Base-by-base conservation (phyloP, 1,140 invertebrate genomes). In the Leptoteleia sp. region DNA sequence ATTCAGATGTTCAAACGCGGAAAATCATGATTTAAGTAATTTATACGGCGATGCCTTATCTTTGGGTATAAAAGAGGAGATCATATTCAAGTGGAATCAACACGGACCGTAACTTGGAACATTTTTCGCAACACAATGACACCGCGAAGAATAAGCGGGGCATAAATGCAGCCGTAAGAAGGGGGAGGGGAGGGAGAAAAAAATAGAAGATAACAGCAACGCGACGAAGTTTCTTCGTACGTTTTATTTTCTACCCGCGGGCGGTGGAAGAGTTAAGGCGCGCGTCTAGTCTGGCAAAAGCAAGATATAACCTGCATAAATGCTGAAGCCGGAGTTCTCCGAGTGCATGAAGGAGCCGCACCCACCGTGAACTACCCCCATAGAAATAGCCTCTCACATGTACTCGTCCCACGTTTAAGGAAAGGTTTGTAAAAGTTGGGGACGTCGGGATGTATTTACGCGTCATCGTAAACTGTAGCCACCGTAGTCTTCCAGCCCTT, bases 261-360 rank as follows among this genome's bases (percentile, higher is more conserved):
- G 82, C 80, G 77, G 48, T 84, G 80, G 70, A 81, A 80, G 68
- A 80, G 78, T 80, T 76, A 73, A 76, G 27, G 45, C 62, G 19
- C 45, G 48, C 57, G 81, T 82, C 80, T 45, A 80, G 48, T 57
- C 43, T 33, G 48, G 76, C 59, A 73, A 75, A 80, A 80, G 78
- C 75, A 68, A 85, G 83, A 86, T 84, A 85, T 79, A 84, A 52
- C 17, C 50, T 61, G 73, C 70, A 71, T 73, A 80, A 81, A 75
- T 81, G 70, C 71, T 65, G 33, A 55, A 79, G 70, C 78, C 82
- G 77, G 73, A 83, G 76, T 81, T 59, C 72, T 65, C 35, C 50
- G 52, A 85, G 85, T 84, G 81, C 83, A 88, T 87, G 85, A 88
- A 87, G n/a, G 76, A 80, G 68, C 82, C 83, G 75, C 81, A 80